These are phyloP conservation scores for Hypsopygia costalis DNA, from an alignment of 2,888 invertebrate genomes.

Conservation along the genomic window DNA sequence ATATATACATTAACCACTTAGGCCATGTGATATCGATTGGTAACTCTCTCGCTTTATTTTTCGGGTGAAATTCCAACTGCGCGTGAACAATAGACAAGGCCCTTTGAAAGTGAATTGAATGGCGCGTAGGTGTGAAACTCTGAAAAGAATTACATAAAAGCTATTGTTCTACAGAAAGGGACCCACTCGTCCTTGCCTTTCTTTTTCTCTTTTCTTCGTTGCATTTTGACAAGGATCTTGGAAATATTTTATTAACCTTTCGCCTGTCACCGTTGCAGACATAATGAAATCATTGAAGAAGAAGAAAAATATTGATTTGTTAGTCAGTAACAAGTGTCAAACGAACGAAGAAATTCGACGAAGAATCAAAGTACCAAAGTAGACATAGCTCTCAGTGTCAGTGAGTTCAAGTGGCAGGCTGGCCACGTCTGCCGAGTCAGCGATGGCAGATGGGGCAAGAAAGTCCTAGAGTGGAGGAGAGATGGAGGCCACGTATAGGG, in stretches of 20 bases:
- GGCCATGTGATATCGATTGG: constrained; percentile 17
- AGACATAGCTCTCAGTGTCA: no score
- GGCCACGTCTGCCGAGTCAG: no score
- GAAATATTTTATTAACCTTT: no score
- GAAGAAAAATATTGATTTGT: no score
- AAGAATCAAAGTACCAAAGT: no score
- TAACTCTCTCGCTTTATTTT: constrained; percentile 19
- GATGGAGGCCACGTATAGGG: no score
- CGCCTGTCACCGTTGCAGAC: not conserved
- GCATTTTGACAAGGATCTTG: not conserved
- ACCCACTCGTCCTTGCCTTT: constrained; percentile 22
- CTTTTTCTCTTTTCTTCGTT: constrained; percentile 13
- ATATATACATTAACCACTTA: no score
- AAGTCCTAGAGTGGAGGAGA: no score
- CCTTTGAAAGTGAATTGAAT: constrained; percentile 35
- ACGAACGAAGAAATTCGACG: no score
- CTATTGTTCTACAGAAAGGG: constrained; percentile 39
- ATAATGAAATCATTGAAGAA: not conserved
- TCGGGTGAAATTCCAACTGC: constrained; percentile 29
- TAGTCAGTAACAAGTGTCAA: no score
- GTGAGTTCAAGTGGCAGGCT: no score
- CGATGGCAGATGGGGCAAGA: no score
- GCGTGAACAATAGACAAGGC: constrained; percentile 35
- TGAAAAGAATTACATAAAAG: constrained; percentile 33
- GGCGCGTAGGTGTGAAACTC: constrained; percentile 23